Conservation (phyloP, 2,797 vertebrate genomes). For the Monodelphis domestica region DNA sequence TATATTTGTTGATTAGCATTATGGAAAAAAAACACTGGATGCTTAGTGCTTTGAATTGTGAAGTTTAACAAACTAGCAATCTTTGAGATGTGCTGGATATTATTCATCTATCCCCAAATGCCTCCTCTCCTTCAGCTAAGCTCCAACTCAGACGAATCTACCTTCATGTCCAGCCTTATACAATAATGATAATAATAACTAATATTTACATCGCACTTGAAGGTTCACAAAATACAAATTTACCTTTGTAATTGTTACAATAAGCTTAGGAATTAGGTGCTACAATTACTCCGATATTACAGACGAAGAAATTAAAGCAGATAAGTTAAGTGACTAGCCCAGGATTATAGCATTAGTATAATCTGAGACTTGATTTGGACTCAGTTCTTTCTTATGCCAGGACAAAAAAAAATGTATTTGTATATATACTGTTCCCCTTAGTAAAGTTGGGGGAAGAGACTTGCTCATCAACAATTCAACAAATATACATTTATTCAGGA, state of each 20-base stretch:
- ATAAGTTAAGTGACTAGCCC: background rate
- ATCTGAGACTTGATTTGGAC: background rate
- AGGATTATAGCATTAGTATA: background rate
- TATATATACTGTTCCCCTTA: background rate
- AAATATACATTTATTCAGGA: background rate
- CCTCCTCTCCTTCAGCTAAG: background rate
- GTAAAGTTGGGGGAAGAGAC: background rate
- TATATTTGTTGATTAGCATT: background rate
- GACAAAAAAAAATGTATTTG: too few species aligned
- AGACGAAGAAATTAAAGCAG: background rate
- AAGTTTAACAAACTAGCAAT: constrained; percentile 29
- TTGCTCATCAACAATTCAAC: background rate
- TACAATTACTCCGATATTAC: too few species aligned
- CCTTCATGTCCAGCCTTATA: background rate
- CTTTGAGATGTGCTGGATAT: constrained; percentile 32
- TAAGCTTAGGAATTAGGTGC: background rate
- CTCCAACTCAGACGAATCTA: background rate
- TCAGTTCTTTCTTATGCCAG: background rate
- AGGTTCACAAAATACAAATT: background rate
- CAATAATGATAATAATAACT: background rate
- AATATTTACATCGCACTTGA: background rate
- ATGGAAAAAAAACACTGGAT: constrained; percentile 24
- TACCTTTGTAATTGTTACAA: background rate
- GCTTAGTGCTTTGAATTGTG: constrained; percentile 49
- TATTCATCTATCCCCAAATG: background rate